phyloP scores from a whole-genome alignment of 2,888 invertebrate genomes.

The Tiphia femorata region DNA sequence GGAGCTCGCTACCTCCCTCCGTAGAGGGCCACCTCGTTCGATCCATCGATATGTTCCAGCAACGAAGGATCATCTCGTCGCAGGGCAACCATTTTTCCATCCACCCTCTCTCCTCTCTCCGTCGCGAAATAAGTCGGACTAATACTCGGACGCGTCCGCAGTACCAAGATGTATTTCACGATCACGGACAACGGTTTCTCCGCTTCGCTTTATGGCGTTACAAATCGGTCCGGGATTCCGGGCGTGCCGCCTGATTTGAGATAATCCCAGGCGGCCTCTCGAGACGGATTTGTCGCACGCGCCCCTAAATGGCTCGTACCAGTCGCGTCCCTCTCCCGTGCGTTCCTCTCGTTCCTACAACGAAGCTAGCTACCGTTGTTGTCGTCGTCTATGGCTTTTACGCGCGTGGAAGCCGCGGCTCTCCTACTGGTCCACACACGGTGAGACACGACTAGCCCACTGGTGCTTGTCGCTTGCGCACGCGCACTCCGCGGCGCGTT shows the following conservation, averaged over 20 bases:
- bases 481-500: constrained; percentile 19
- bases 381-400: constrained; percentile 7
- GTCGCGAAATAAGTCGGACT: too few species aligned
- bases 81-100: too few species aligned
- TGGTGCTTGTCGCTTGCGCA: too few species aligned
- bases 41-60: too few species aligned
- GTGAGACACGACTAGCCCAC: too few species aligned
- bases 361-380: background rate
- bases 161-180: constrained; percentile 43
- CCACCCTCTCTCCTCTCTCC: too few species aligned
- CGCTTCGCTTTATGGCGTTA: constrained; percentile 54
- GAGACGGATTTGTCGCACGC: constrained; percentile 62
- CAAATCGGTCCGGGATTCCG: constrained; percentile 65
- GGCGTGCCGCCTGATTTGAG: constrained; percentile 62
- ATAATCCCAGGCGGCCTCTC: constrained; percentile 53
- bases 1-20: too few species aligned
- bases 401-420: too few species aligned
- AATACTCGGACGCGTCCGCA: constrained; percentile 11
- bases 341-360: background rate
- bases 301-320: constrained; percentile 59
- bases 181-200: constrained; percentile 48
- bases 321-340: constrained; percentile 20
- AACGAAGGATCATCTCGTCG: too few species aligned
- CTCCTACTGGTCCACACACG: constrained; percentile 10
- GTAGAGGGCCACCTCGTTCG: too few species aligned